Conservation (phyloP, 2,797 vertebrate genomes). For the Myotis pilosus region DNA sequence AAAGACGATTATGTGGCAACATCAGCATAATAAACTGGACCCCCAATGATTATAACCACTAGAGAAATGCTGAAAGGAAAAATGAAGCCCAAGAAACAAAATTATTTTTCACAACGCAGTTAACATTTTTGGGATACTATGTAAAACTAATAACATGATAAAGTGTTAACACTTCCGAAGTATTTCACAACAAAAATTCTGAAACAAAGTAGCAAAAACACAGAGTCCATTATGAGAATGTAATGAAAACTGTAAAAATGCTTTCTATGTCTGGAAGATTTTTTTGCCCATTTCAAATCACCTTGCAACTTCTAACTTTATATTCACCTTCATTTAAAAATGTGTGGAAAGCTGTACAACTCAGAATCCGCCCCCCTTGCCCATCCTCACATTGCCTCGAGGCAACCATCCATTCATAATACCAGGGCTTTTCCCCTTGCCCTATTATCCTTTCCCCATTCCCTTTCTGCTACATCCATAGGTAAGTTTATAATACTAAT, state of each 20-base stretch:
- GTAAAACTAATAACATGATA: background rate
- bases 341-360: background rate
- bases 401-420: background rate
- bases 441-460: background rate
- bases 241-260: background rate
- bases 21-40: background rate
- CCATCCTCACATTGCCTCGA: background rate
- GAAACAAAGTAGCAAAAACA: conserved; percentile 15
- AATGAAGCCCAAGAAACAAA: conserved; percentile 9
- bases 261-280: background rate
- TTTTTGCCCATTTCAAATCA: conserved; percentile 30
- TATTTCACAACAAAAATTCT: background rate
- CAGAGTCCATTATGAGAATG: background rate
- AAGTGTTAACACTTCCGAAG: background rate
- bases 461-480: background rate
- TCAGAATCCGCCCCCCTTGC: background rate
- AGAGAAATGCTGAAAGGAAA: conserved; percentile 22
- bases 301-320: background rate
- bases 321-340: background rate
- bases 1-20: background rate
- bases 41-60: background rate
- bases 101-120: background rate
- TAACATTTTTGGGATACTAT: background rate
- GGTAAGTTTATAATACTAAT: background rate
- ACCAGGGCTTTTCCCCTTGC: background rate